These are phyloP conservation scores for Acipenser oxyrinchus DNA, from an alignment of 2,797 vertebrate species.

Conservation along the genomic window DNA sequence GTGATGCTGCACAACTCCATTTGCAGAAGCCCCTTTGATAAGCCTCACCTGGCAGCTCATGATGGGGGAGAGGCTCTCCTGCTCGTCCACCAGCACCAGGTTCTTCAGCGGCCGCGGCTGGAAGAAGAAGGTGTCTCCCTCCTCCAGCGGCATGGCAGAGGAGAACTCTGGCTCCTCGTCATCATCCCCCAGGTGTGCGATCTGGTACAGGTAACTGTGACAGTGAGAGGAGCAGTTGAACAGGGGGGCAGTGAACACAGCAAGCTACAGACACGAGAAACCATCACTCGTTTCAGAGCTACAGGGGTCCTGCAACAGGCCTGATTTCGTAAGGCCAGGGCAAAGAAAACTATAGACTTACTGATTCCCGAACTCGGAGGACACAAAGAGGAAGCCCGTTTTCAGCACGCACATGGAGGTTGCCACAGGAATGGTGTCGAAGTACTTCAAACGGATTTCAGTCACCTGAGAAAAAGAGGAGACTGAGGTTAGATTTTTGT, in stretches of 20 bases:
- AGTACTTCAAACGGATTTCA: constrained; percentile 95
- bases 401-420: constrained; percentile 96
- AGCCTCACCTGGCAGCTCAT: constrained; percentile 82
- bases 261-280: constrained; percentile 7
- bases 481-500: neutral
- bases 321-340: neutral
- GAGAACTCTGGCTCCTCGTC: constrained; percentile 98
- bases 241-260: too few relatives aligned
- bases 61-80: constrained; percentile 95
- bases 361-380: constrained; percentile 98
- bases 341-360: constrained; percentile 54
- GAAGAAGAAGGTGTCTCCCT: constrained; percentile 97
- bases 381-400: constrained; percentile 93
- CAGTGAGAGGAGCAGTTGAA: constrained; percentile 5
- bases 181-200: constrained; percentile 95
- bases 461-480: constrained; percentile 68
- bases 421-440: constrained; percentile 93
- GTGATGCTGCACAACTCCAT: too few relatives aligned
- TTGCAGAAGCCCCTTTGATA: neutral
- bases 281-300: neutral
- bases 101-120: constrained; percentile 95
- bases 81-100: constrained; percentile 89
- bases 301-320: neutral
- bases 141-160: constrained; percentile 95
- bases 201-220: constrained; percentile 91